Base-by-base conservation (phyloP, 2,797 vertebrate species). In the Euphonia xanthogaster region DNA sequence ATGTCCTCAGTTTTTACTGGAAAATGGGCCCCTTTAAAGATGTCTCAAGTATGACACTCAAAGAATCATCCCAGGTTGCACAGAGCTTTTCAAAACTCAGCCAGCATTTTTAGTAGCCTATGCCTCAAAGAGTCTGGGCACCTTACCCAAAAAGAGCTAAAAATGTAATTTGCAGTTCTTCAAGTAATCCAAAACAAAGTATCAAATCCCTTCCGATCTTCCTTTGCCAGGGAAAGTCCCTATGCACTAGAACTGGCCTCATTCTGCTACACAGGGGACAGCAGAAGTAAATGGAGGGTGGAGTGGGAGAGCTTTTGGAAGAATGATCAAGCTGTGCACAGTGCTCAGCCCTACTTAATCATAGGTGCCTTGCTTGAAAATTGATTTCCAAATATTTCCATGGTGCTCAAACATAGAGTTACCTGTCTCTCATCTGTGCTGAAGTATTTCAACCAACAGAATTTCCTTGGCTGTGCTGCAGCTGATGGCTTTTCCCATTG, bases 101-200 rank as follows among this genome's bases (percentile, higher is more conserved):
- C 61, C 92, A 97, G 85, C 14, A 11, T 45, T 96, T 96, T 96
- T 94, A 93, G 92, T 83, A 92, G 86, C 86, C 86, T 80, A 2
- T 92, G 92, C 84, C 91, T 94, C 75, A 89, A 91, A 78, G 68
- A 93, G 68, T 94, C 92, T 96, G 95, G 95, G 91, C 94, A 94
- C 73, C 94, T 96, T 94, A 94, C 92, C 89, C 96, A 94, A 66
- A 96, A 95, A 84, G 76, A 94, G 82, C 85, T 94, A 94, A 95
- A 96, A 96, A 94, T 90, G 86, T 91, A 90, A 93, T 94, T 94
- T 97, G 89, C 94, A 97, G 81, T 86, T 94, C 84, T 90, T 93
- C 86, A 91, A 93, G 94, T 91, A 86, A 93, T 94, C 81, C 87
- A 92, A 95, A 97, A 93, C 84, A 90, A 95, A 96, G 73, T 93